These are phyloP conservation scores for Aspiorhynchus laticeps DNA, from an alignment of 2,113 vertebrate species.

Conservation along the genomic window DNA sequence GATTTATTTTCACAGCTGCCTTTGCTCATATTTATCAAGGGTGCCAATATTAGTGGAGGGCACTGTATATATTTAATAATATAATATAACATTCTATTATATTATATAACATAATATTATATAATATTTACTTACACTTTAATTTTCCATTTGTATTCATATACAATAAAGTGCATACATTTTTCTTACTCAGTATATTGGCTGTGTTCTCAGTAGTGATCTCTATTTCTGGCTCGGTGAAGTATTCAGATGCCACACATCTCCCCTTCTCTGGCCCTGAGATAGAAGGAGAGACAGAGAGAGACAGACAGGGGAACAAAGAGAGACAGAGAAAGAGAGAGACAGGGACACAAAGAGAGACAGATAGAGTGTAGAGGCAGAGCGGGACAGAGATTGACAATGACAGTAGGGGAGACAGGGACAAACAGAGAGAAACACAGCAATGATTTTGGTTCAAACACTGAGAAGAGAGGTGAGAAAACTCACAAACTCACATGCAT, in stretches of 20 bases:
- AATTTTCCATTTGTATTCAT: neutral
- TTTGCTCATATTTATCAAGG: too few relatives aligned
- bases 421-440: conserved; percentile 65
- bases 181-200: conserved; percentile 87
- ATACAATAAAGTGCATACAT: neutral
- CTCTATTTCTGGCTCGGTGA: conserved; percentile 86
- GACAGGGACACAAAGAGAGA: conserved; percentile 30
- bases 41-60: too few relatives aligned
- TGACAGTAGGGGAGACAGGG: conserved; percentile 3
- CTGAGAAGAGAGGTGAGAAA: conserved; percentile 18
- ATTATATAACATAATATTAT: neutral
- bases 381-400: conserved; percentile 38
- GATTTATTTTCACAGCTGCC: too few relatives aligned
- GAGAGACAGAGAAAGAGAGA: conserved; percentile 10
- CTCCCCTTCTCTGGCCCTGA: conserved; percentile 87
- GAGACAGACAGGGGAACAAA: conserved; percentile 8
- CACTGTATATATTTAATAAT: neutral
- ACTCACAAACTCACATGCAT: neutral
- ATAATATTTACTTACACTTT: neutral
- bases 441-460: conserved; percentile 55
- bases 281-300: conserved; percentile 39
- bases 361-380: conserved; percentile 17
- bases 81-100: too few relatives aligned
- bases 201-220: conserved; percentile 91
- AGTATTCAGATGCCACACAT: conserved; percentile 89